Base-by-base conservation (phyloP, 2,888 invertebrate species). In the Pandemis cinnamomeana region DNA sequence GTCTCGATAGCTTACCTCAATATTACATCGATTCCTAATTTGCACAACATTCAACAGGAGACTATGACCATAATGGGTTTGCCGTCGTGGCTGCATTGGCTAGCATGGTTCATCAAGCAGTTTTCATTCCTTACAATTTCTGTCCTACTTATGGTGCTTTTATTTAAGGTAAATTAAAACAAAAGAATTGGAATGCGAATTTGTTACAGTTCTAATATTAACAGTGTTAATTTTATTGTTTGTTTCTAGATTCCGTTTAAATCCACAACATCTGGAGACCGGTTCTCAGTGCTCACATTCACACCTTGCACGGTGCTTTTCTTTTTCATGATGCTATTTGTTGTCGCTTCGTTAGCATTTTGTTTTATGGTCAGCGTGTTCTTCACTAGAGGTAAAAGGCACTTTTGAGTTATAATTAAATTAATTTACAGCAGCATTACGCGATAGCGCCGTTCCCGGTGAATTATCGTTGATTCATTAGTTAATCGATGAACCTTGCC, bases 41-140 rank as follows among this genome's bases (percentile, higher is more conserved):
- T 62, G 64, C 27, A n/a, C 41, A 8, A 13, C 44, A 63, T 76
- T 82, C 86, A 79, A 68, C 92, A 98, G 96, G 98, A 98, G 95
- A 96, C 98, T 10, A 97, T 98, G 97, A 98, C 97, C 89, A 97
- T 98, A 93, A 98, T 98, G 97, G 98, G 98, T 2, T 91, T 98
- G 66, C 95, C 96, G 67, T 96, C 96, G 71, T 97, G 97, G 96
- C 90, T 98, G 76, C 97, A 98, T 83, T 98, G 98, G 98, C 83
- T 95, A 7, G 97, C 98, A 6, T 98, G 98, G 97, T 98, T 97
- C 87, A 92, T 97, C 66, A 97, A 97, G 85, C 96, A 96, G 74
- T 95, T 97, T 78, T 87, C 96, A 1, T 96, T 97, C 82, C 94
- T 97, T 60, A 81, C 96, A 4, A 91, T 97, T 78, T 96, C 97